Base-by-base conservation (phyloP, 2,113 vertebrate species). In the Megaleporinus macrocephalus region DNA sequence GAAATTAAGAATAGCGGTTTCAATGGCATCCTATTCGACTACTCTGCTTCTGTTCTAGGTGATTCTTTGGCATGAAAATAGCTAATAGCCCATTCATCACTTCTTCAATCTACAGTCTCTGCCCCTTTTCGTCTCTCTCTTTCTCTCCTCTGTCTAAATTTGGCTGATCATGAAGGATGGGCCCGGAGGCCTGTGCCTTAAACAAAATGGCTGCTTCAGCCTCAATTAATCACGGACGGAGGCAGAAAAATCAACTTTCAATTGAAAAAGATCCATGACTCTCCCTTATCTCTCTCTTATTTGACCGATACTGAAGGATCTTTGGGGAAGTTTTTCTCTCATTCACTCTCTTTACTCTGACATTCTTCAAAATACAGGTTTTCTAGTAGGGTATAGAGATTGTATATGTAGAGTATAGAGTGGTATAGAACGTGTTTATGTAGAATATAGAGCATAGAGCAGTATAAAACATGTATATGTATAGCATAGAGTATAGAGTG, bases 161-260 rank as follows among this genome's bases (percentile, higher is more conserved):
- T 61, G 61, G 74, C 53, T 72, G 83, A 89, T 88, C 87, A 89
- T 59, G 76, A 88, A 84, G 82, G 87, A 88, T 68, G 84, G 78
- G 62, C 76, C 73, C 80, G 47, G 80, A 55, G 84, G 69, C 75
- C 18, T 49, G 86, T 86, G 73, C 44, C 73, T 68, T 80, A 81
- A 90, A 89, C 86, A 88, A 85, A 84, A 65, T 44, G 22, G 59
- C 36, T 6, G 70, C 47, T 41, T n/a, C 66, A 27, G 57, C 73
- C 30, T 59, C 27, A 71, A 90, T 87, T 84, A 89, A 89, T 87
- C 66, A 77, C 63, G 78, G 87, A 88, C 84, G 75, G 47, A 81
- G 18, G 29, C 61, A 84, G 84, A 24, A 47, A 69, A 76, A 83
- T 81, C 73, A 81, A 70, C 86, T 83, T 76, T 86, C 77, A 79